Conservation (phyloP, 2,888 invertebrate genomes). For the Cantharis rustica region DNA sequence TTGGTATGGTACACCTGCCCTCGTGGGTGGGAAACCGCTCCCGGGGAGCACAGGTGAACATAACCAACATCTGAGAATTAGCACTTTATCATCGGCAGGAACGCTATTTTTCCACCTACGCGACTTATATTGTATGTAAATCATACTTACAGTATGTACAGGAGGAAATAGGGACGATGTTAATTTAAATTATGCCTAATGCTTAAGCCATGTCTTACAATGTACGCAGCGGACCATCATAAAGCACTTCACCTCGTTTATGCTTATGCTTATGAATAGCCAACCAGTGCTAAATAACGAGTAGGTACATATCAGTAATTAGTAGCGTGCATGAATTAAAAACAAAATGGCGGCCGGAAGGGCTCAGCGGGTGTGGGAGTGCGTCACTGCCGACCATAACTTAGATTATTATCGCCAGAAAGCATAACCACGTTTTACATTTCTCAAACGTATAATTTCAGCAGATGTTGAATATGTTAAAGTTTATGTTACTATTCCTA, state of each 20-base stretch:
- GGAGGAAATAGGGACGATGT: conserved; percentile 32
- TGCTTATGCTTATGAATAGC: conserved; percentile 33
- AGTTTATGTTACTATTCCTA: conserved; percentile 44
- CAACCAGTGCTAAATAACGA: conserved; percentile 37
- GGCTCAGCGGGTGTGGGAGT: conserved; percentile 55
- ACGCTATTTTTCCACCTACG: conserved; percentile 38
- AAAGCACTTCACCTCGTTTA: conserved; percentile 31
- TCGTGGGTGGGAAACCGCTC: conserved; percentile 38
- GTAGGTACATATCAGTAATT: conserved; percentile 41
- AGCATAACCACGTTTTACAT: conserved; percentile 51
- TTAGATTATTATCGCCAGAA: conserved; percentile 54
- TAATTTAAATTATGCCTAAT: conserved; percentile 41
- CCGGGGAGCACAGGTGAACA: conserved; percentile 41
- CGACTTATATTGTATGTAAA: conserved; percentile 42
- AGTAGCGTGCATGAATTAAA: conserved; percentile 48
- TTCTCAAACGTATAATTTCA: conserved; percentile 53
- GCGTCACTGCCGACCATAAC: conserved; percentile 54
- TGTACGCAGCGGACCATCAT: conserved; percentile 37
- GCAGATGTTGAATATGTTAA: conserved; percentile 55
- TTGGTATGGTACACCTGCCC: conserved; percentile 34
- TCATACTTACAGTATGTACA: conserved; percentile 38
- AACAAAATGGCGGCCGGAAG: conserved; percentile 55
- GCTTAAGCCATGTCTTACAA: conserved; percentile 44
- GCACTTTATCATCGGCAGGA: conserved; percentile 43
- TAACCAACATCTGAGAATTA: conserved; percentile 37